Evolutionary conservation across 2,888 invertebrate genomes (phyloP).

Genomic region (Luperina testacea): DNA sequence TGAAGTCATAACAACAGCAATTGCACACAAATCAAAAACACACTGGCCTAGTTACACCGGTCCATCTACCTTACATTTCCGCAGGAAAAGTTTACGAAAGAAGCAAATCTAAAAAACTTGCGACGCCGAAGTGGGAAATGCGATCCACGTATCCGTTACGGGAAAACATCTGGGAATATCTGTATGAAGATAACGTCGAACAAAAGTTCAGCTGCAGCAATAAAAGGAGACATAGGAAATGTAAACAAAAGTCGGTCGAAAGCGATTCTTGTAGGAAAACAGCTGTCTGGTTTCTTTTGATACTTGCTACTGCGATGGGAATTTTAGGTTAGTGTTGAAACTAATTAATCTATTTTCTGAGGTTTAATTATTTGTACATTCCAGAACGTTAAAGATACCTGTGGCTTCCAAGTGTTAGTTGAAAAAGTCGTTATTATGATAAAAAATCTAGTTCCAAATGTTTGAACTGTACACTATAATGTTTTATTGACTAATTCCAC

Average conservation of each 20-base stretch:
- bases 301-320: constrained; percentile 68
- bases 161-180: constrained; percentile 83
- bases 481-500: background rate
- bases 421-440: background rate
- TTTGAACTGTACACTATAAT: background rate
- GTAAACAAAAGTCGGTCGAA: constrained; percentile 69
- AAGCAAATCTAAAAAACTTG: constrained; percentile 75
- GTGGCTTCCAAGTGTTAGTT: background rate
- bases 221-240: constrained; percentile 72
- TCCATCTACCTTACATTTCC: constrained; percentile 68
- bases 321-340: constrained; percentile 71
- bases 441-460: background rate
- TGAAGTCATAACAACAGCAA: constrained; percentile 36
- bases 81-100: constrained; percentile 80
- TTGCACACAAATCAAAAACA: constrained; percentile 77
- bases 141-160: constrained; percentile 80
- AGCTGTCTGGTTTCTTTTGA: constrained; percentile 69
- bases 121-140: constrained; percentile 76
- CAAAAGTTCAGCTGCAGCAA: constrained; percentile 70
- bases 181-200: constrained; percentile 73
- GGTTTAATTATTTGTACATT: constrained; percentile 1
- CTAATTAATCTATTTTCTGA: background rate
- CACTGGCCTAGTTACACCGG: constrained; percentile 72
- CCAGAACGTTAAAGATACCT: background rate
- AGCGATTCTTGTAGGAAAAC: constrained; percentile 69